phyloP scores from a whole-genome alignment of 30 jellyfish, hydroid and myxozoan genomes.

The Phacellophora camtschatica region DNA sequence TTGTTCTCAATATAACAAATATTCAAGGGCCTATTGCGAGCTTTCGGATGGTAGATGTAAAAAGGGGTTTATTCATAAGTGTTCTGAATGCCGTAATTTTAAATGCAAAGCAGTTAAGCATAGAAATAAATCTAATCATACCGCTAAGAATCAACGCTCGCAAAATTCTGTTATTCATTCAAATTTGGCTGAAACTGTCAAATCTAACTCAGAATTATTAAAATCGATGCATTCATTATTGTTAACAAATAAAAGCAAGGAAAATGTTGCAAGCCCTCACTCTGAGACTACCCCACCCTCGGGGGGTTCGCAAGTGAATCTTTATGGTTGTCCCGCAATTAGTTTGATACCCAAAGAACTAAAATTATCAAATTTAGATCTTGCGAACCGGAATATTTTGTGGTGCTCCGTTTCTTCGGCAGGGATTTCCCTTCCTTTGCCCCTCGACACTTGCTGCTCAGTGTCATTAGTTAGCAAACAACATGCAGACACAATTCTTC shows the following conservation, averaged over 20 bases:
- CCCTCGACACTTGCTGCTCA: conserved; percentile 52
- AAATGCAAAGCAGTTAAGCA: not conserved
- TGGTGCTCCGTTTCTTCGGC: conserved; percentile 46
- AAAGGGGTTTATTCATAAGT: conserved; percentile 1
- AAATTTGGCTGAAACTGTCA: not conserved
- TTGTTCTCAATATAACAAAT: not conserved
- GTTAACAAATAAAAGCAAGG: not conserved
- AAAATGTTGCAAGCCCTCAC: not conserved
- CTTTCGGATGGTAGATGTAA: not conserved
- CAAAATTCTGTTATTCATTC: not conserved
- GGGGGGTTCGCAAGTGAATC: conserved; percentile 10
- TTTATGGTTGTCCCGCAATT: conserved; percentile 10
- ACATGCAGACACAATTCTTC: conserved; percentile 12
- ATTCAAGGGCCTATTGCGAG: not conserved
- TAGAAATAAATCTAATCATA: not conserved
- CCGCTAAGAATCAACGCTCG: not conserved
- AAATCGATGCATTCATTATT: not conserved
- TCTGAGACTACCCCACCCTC: not conserved
- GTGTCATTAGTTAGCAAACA: conserved; percentile 34
- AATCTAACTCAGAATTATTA: not conserved
- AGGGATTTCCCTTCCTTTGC: conserved; percentile 41
- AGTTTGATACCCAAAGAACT: not conserved
- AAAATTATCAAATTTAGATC: not conserved
- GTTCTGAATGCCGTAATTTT: not conserved
- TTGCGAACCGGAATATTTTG: conserved; percentile 27